Conservation (phyloP, 2,888 invertebrate genomes). For the Aradus depressus region DNA sequence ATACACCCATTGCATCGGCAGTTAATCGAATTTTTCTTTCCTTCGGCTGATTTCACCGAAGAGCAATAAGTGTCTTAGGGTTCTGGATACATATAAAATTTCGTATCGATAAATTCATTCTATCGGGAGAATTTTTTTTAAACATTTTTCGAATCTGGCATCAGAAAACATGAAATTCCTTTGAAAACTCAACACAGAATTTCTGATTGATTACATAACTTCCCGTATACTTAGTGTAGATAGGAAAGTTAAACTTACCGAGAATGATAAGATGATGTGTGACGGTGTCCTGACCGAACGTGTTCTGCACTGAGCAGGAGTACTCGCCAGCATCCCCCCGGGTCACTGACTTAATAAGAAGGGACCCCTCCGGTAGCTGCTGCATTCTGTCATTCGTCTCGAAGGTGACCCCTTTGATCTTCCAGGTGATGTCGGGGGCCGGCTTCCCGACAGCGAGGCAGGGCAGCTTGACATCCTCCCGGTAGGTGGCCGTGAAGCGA, state of each 20-base stretch:
- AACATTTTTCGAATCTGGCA: no score
- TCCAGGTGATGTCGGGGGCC: slow-evolving; percentile 81
- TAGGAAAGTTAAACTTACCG: slow-evolving; percentile 41
- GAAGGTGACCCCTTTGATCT: slow-evolving; percentile 65
- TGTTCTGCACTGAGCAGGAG: slow-evolving; percentile 84
- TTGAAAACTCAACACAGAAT: no score
- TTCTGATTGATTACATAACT: no score
- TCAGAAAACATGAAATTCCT: no score
- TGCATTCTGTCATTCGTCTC: slow-evolving; percentile 71
- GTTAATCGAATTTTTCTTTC: no score
- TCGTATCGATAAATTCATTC: no score
- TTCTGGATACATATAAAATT: no score
- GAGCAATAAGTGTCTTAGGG: no score
- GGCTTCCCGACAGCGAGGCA: slow-evolving; percentile 88
- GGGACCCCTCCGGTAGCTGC: slow-evolving; percentile 77
- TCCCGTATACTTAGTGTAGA: no score
- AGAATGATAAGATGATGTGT: slow-evolving; percentile 80
- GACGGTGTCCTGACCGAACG: slow-evolving; percentile 83
- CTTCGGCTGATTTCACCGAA: no score
- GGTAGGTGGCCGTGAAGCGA: slow-evolving; percentile 82
- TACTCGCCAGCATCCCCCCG: slow-evolving; percentile 89
- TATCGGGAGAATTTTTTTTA: no score
- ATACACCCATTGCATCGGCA: no score
- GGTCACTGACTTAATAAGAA: slow-evolving; percentile 80
- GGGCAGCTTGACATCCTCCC: slow-evolving; percentile 81